A percentile compares a stretch with the other conserved stretches of the same genome.
Evolutionary conservation across 1,140 invertebrate species (phyloP).

Genomic region (Bombus difficillimus): DNA sequence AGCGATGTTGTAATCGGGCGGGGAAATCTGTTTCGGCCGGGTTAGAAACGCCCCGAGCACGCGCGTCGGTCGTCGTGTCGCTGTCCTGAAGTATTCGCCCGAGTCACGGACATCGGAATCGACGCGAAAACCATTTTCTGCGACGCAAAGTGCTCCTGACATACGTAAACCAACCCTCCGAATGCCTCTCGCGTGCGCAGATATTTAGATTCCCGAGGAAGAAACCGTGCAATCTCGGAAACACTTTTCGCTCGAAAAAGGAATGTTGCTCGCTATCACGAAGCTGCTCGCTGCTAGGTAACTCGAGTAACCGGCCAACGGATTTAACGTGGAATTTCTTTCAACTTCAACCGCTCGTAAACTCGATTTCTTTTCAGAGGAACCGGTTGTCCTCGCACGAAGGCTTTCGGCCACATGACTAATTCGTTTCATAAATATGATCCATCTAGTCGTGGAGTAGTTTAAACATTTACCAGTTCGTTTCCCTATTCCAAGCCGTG

Average conservation of each 20-base stretch:
- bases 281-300: background rate
- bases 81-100: background rate
- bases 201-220: constrained; percentile 1
- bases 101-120: constrained; percentile 30
- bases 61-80: background rate
- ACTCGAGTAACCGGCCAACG: background rate
- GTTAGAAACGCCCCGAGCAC: constrained; percentile 9
- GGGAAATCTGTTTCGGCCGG: constrained; percentile 34
- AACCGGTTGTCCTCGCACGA: background rate
- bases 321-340: background rate
- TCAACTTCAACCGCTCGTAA: background rate
- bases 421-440: background rate
- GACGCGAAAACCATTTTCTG: constrained; percentile 23
- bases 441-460: background rate
- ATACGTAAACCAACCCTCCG: background rate
- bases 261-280: background rate
- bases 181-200: background rate
- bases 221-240: constrained; percentile 4
- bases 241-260: background rate
- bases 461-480: background rate
- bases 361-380: background rate
- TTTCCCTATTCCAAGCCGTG: background rate
- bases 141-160: constrained; percentile 13
- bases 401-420: background rate
- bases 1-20: constrained; percentile 18